Base-by-base conservation (phyloP, 2,888 invertebrate species). In the Sphaerophoria taeniata region DNA sequence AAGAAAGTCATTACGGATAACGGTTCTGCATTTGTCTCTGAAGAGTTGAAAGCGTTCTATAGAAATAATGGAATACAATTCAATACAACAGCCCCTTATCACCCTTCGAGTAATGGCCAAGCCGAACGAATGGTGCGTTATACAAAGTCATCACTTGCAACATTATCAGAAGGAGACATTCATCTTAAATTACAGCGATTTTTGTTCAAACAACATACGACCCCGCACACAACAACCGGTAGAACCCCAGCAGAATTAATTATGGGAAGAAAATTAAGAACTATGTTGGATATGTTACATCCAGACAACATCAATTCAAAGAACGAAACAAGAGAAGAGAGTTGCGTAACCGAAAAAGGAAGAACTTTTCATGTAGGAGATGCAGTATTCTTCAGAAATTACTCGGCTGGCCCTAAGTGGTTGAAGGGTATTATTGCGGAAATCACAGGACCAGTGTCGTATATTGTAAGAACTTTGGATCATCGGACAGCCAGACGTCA, bases 51-150 rank as follows among this genome's bases (percentile, higher is more conserved):
- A 24, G 24, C 24, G 24, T 24, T 24, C 24, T 14, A 55, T 45
- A 4, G 33, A 43, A 60, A 43, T 6, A 76, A 69, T 24, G 67
- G 60, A 60, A 43, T 76, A 34, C 39, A 51, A 16, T 51, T 60
- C 33, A 36, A 60, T 7, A 69, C 69, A 31, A 69, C 43, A 12
- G 76, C 51, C 0, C 76, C 67, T 0, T 75, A 69, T 39, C 69
- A 73, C 31, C 73, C 61, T 24, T 73, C 73, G 14, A 73, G 73
- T 14, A 73, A 61, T 61, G 61, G 61, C 9, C 61, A 72, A 16
- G 72, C 61, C 9, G 73, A 73, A 11, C 16, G 53, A 16, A 60
- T 69, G 60, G 60, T 69, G 11, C 36, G 69, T 3, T 75, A 67
- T 31, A 75, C 75, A 4, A 56, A 75, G 49, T 24, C 67, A 49